Evolutionary conservation across 2,797 vertebrate species (phyloP).

Genomic region (Tachyglossus aculeatus): DNA sequence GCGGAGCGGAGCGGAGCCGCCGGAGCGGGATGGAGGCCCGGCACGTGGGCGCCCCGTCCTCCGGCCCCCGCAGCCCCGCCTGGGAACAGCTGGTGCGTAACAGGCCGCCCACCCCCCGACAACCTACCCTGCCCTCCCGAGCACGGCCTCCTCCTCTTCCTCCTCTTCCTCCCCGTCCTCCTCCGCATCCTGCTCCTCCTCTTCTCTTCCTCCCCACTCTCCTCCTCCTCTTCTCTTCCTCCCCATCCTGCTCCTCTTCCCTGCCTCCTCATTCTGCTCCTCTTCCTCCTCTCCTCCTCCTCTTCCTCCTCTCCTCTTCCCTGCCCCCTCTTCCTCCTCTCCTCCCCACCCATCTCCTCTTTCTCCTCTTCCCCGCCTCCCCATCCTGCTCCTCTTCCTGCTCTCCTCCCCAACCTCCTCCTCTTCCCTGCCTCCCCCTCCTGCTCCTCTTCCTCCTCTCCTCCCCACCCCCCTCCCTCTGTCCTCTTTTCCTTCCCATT

Average conservation of each 20-base stretch:
- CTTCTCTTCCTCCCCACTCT: background rate
- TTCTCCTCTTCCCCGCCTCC: background rate
- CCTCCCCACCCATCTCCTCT: too few relatives aligned
- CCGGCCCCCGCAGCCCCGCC: slow-evolving; percentile 82
- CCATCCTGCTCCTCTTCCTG: background rate
- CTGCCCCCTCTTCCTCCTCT: too few relatives aligned
- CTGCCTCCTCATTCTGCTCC: background rate
- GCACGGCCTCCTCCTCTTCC: slow-evolving; percentile 1
- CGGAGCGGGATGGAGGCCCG: slow-evolving; percentile 82
- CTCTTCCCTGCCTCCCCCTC: background rate
- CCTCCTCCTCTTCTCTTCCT: background rate
- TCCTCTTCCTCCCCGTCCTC: background rate
- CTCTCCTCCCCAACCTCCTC: background rate
- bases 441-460: background rate
- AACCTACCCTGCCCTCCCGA: slow-evolving; percentile 18
- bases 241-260: background rate
- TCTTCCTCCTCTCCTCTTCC: too few relatives aligned
- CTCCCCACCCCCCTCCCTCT: background rate
- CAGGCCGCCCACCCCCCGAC: slow-evolving; percentile 37
- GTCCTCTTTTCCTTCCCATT: too few relatives aligned
- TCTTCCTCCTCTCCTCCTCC: too few relatives aligned
- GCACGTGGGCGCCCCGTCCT: slow-evolving; percentile 75
- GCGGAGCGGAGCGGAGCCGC: slow-evolving; percentile 33
- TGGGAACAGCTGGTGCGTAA: slow-evolving; percentile 95
- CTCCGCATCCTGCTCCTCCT: background rate